Base-by-base conservation (phyloP, 1,140 invertebrate species). In the Arion vulgaris region DNA sequence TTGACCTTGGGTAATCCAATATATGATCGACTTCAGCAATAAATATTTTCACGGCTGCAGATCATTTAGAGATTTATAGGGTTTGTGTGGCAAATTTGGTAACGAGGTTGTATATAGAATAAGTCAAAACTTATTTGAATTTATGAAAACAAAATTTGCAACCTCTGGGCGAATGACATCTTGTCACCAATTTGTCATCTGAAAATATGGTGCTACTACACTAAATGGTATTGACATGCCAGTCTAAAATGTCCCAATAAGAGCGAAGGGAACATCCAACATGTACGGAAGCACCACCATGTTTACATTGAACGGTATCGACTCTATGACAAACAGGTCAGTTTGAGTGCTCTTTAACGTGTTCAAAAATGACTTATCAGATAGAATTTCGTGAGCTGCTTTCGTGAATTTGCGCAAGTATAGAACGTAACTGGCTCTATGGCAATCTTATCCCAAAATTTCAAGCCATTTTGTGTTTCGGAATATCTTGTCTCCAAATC, bases 1-100 rank as follows among this genome's bases (percentile, higher is more conserved):
- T 49, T 7, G 87, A 82, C 26, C 38, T 62, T 0, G 87, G 82
- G 69, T 85, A 87, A 69, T 88, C 87, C 11, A 87, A n/a, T 2
- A 86, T 41, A 39, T 83, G 45, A 74, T 89, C 87, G 0, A 57
- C n/a, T 26, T 86, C 83, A 7, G 84, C 38, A 26, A 89, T 41
- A 71, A 83, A 82, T 0, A 87, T 66, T 9, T 79, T 66, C 39
- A 81, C 83, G 17, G 34, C 15, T 23, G 32, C 1, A 82, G 17
- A 1, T 83, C 72, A 0, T 49, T 45, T 13, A 84, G 38, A 45
- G 45, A 45, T 28, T 34, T 80, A 9, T 62, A 66, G 0, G 82
- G 75, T 75, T 69, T 73, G 38, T 81, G 80, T 78, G 28, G 82
- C 81, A 28, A 41, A 71, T 53, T 9, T 81, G 23, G 49, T 62